Conservation (phyloP, 1,140 invertebrate genomes). For the Aphelinus atriplicis region DNA sequence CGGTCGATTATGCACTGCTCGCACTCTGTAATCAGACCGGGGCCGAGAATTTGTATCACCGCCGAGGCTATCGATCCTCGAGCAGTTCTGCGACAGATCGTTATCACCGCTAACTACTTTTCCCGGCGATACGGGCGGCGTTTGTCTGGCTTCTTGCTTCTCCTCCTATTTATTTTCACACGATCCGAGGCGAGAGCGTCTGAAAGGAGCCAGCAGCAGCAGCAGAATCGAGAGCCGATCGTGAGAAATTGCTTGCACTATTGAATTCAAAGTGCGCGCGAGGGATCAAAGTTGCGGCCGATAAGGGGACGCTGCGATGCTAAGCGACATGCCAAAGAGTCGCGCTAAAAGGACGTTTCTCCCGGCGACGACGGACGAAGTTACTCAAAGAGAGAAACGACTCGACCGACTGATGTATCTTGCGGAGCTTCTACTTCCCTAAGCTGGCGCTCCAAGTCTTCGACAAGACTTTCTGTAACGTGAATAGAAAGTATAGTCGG, state of each 20-base stretch:
- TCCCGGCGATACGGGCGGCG: neutral
- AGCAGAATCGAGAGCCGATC: conserved; percentile 24
- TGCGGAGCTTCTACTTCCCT: conserved; percentile 44
- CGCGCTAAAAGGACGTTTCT: conserved; percentile 20
- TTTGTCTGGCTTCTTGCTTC: neutral
- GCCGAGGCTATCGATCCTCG: conserved; percentile 1
- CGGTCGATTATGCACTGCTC: conserved; percentile 4
- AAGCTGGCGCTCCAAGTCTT: neutral
- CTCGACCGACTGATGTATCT: too few relatives aligned
- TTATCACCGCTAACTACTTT: conserved; percentile 3
- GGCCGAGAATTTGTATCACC: neutral
- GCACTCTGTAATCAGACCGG: conserved; percentile 2
- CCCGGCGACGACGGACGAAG: too few relatives aligned
- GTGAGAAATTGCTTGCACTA: conserved; percentile 46
- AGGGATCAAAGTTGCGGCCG: conserved; percentile 47
- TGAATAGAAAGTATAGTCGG: too few relatives aligned
- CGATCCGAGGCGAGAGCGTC: neutral
- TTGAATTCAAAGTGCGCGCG: conserved; percentile 43
- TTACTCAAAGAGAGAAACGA: too few relatives aligned
- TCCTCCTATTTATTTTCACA: conserved; percentile 8
- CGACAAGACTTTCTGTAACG: too few relatives aligned
- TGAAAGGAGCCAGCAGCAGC: neutral
- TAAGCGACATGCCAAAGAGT: conserved; percentile 6
- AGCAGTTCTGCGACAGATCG: neutral
- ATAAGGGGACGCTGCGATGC: conserved; percentile 2